These are phyloP conservation scores for Leucophenga maculata DNA, from an alignment of 2,888 invertebrate genomes.

Conservation along the genomic window DNA sequence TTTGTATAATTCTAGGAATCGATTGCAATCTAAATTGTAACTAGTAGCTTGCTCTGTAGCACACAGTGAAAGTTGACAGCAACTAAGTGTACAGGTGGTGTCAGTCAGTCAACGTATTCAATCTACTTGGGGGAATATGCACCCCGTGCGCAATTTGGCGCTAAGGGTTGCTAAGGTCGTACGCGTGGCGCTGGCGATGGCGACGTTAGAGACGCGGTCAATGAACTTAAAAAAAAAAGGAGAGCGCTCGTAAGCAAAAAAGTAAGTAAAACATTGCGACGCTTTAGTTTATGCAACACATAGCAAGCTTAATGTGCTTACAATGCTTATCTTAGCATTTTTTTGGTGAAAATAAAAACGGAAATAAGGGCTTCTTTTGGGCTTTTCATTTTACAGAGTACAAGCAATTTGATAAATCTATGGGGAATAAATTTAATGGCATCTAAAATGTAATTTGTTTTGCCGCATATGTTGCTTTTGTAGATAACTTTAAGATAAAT, in stretches of 20 bases:
- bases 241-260: neutral
- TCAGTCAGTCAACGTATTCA: neutral
- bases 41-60: neutral
- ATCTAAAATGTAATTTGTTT: too few relatives aligned
- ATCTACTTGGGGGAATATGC: neutral
- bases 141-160: neutral
- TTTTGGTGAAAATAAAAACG: too few relatives aligned
- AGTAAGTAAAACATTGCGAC: neutral
- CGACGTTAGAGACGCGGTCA: constrained; percentile 10
- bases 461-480: too few relatives aligned
- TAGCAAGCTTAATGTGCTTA: neutral
- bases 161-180: constrained; percentile 20
- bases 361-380: too few relatives aligned
- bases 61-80: neutral
- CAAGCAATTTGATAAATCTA: too few relatives aligned
- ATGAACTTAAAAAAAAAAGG: constrained; percentile 16
- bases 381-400: too few relatives aligned
- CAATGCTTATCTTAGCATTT: neutral
- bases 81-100: constrained; percentile 16
- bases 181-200: neutral
- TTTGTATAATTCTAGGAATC: neutral
- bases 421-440: too few relatives aligned
- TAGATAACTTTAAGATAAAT: too few relatives aligned
- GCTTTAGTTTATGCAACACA: neutral
- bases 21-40: constrained; percentile 2